These are phyloP conservation scores for Blastomussa wellsi DNA, from an alignment of 92 coral and sea anemone genomes.

Conservation along the genomic window DNA sequence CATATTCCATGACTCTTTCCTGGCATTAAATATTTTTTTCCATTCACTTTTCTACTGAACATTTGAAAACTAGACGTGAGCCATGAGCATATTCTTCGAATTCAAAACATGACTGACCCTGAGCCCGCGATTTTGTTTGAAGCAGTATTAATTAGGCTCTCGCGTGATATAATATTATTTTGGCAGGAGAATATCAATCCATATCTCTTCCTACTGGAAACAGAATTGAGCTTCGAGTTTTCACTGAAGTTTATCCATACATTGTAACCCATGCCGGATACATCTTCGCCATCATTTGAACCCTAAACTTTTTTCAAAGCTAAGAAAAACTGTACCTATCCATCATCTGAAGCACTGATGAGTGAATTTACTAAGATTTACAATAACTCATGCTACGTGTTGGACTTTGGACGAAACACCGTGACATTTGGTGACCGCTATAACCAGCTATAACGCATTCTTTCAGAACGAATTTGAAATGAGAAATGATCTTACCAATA, in stretches of 20 bases:
- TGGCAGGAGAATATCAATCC: background rate
- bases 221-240: background rate
- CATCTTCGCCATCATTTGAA: background rate
- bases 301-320: too few species aligned
- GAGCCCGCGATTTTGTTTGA: background rate
- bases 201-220: background rate
- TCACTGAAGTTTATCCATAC: background rate
- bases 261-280: background rate
- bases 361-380: too few species aligned
- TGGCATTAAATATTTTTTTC: too few species aligned
- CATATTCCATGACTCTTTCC: too few species aligned
- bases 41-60: too few species aligned
- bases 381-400: background rate
- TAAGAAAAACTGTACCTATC: too few species aligned
- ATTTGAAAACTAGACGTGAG: too few species aligned
- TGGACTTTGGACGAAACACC: background rate
- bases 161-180: background rate
- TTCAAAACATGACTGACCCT: background rate
- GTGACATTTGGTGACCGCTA: background rate
- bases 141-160: background rate
- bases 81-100: too few species aligned
- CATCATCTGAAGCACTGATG: too few species aligned
- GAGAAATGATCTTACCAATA: background rate
- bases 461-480: background rate
- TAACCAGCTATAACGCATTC: background rate